Percentiles rank a stretch among this genome's conserved stretches.
These are phyloP conservation scores for Acanthornis magna DNA, from an alignment of 2,797 vertebrate genomes.

Conservation along the genomic window DNA sequence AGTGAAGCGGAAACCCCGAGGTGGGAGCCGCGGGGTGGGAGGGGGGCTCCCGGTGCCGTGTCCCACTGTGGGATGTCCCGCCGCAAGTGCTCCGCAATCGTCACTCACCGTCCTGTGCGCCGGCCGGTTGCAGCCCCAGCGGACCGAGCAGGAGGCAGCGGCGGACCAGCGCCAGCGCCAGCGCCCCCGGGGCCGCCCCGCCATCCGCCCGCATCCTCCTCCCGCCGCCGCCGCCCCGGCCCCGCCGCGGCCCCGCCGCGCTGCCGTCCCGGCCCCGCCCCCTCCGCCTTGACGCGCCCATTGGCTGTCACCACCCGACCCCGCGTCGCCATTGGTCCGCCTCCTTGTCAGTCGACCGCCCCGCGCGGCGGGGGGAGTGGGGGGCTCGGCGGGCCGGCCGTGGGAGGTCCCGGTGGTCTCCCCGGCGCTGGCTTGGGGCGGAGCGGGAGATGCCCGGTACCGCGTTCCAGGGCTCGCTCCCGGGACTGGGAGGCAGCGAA, in stretches of 20 bases:
- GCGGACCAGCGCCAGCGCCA: neutral
- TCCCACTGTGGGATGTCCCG: neutral
- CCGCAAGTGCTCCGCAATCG: neutral
- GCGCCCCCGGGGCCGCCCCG: neutral
- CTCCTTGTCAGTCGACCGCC: neutral
- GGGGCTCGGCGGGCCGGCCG: neutral
- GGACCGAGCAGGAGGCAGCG: neutral
- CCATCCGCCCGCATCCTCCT: neutral
- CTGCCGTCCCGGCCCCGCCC: neutral
- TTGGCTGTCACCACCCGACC: neutral
- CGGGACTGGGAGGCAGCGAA: neutral
- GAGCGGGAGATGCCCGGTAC: neutral
- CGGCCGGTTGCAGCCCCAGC: neutral
- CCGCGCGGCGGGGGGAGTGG: neutral
- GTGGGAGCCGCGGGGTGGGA: neutral
- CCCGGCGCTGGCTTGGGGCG: too few species aligned
- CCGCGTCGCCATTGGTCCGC: neutral
- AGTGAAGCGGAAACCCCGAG: neutral
- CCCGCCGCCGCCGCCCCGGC: neutral
- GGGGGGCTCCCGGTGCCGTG: neutral
- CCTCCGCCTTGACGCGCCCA: neutral
- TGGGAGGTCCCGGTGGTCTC: too few species aligned
- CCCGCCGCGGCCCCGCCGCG: neutral
- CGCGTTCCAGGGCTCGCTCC: neutral
- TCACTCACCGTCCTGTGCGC: slow-evolving; percentile 24